A percentile compares a stretch with the other conserved stretches of the same genome.
phyloP scores from a whole-genome alignment of 2,888 invertebrate genomes.

The Proisotoma minuta region DNA sequence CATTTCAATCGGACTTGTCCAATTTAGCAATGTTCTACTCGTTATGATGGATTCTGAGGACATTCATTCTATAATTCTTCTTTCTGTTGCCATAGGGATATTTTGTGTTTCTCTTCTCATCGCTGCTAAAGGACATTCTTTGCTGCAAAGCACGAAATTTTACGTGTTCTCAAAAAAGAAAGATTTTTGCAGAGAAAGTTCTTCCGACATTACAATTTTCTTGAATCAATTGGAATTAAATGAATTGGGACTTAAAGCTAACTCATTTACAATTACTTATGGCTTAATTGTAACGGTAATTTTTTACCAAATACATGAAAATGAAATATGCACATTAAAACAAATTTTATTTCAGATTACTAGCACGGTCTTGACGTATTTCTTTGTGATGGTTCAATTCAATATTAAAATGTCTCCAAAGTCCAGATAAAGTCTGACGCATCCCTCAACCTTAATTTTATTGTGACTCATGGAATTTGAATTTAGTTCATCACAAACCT shows the following conservation, averaged over 20 bases:
- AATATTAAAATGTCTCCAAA: too few relatives aligned
- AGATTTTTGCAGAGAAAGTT: background rate
- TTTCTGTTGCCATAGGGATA: background rate
- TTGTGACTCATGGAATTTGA: too few relatives aligned
- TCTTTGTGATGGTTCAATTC: slow-evolving; percentile 2
- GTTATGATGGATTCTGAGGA: background rate
- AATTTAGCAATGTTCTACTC: background rate
- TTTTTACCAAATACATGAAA: background rate
- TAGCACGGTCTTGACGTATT: background rate
- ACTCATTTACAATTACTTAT: background rate
- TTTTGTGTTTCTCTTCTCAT: background rate
- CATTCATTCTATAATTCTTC: background rate
- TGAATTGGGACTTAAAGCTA: background rate
- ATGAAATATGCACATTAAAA: background rate
- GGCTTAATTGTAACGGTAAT: background rate
- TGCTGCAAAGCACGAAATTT: background rate
- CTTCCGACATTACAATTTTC: background rate
- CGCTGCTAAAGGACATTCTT: background rate
- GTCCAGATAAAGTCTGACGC: too few relatives aligned
- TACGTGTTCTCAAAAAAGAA: background rate
- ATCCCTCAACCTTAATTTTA: too few relatives aligned
- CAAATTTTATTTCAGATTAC: background rate
- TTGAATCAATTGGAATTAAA: background rate
- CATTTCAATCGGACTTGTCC: background rate
- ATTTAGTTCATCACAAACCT: too few relatives aligned